These are phyloP conservation scores for Pachyrhynchus sulphureomaculatus DNA, from an alignment of 1,140 invertebrate species.

Conservation along the genomic window DNA sequence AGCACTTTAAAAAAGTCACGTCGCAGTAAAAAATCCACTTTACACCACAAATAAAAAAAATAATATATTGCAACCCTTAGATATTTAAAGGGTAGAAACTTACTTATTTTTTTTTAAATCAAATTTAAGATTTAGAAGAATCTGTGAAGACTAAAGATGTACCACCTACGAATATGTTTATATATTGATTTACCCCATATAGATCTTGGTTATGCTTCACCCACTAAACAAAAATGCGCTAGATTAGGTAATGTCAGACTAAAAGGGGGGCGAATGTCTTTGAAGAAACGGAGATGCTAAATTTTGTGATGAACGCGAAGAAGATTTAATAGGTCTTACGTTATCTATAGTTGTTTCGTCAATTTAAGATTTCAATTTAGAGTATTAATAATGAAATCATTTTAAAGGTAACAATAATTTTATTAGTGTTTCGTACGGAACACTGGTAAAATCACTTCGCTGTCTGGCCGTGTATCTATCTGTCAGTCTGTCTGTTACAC, in stretches of 20 bases:
- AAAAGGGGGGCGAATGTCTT: conserved; percentile 13
- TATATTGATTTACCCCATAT: conserved; percentile 25
- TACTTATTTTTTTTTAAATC: not conserved
- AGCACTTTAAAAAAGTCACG: too few relatives aligned
- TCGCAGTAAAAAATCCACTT: too few relatives aligned
- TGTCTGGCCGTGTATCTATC: too few relatives aligned
- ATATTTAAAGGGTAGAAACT: too few relatives aligned
- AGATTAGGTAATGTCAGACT: conserved; percentile 15
- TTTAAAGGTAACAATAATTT: not conserved
- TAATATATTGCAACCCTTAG: too few relatives aligned
- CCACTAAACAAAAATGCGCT: conserved; percentile 23
- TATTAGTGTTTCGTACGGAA: not conserved
- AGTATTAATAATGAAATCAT: not conserved
- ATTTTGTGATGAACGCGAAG: conserved; percentile 9
- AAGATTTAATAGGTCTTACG: not conserved
- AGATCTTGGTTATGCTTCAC: conserved; percentile 8
- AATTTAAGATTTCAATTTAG: not conserved
- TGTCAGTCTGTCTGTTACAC: too few relatives aligned
- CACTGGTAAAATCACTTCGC: too few relatives aligned
- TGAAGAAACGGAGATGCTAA: conserved; percentile 16
- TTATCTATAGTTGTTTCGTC: not conserved
- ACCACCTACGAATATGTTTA: conserved; percentile 7
- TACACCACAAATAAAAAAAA: too few relatives aligned
- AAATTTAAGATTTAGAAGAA: not conserved
- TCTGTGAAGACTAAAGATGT: not conserved